Evolutionary conservation across 2,888 invertebrate genomes (phyloP).

Genomic region (Apodemia hepburni): DNA sequence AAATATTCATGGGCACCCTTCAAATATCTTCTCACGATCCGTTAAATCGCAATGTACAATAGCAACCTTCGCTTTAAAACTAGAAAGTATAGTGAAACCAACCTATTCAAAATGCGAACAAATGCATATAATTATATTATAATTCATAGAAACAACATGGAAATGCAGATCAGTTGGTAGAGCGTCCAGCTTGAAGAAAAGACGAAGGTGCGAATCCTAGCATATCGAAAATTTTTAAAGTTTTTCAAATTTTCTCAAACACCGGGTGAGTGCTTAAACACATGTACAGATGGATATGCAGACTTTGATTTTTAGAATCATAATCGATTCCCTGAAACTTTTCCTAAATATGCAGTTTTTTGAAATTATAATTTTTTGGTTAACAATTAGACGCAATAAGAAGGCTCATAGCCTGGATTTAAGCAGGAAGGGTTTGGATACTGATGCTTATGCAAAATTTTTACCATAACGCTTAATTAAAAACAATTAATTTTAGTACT

Average conservation of each 20-base stretch:
- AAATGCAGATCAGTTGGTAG: background rate
- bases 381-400: too few relatives aligned
- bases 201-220: too few relatives aligned
- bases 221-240: too few relatives aligned
- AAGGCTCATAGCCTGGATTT: too few relatives aligned
- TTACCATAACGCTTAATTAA: too few relatives aligned
- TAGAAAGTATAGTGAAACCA: slow-evolving; percentile 40
- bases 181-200: too few relatives aligned
- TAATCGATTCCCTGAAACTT: background rate
- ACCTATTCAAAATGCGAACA: slow-evolving; percentile 24
- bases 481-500: too few relatives aligned
- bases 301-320: background rate
- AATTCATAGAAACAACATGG: slow-evolving; percentile 8
- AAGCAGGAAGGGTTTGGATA: too few relatives aligned
- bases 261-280: too few relatives aligned
- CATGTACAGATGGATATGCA: too few relatives aligned
- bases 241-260: too few relatives aligned
- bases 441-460: too few relatives aligned
- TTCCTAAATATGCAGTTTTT: background rate
- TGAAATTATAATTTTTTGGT: background rate
- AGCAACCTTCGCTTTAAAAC: slow-evolving; percentile 39
- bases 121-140: slow-evolving; percentile 14
- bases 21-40: slow-evolving; percentile 61
- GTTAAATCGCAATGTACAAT: slow-evolving; percentile 56
- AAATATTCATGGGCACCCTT: slow-evolving; percentile 37